Evolutionary conservation across 1,140 invertebrate genomes (phyloP).

Genomic region (Lordiphosa clarofinis): DNA sequence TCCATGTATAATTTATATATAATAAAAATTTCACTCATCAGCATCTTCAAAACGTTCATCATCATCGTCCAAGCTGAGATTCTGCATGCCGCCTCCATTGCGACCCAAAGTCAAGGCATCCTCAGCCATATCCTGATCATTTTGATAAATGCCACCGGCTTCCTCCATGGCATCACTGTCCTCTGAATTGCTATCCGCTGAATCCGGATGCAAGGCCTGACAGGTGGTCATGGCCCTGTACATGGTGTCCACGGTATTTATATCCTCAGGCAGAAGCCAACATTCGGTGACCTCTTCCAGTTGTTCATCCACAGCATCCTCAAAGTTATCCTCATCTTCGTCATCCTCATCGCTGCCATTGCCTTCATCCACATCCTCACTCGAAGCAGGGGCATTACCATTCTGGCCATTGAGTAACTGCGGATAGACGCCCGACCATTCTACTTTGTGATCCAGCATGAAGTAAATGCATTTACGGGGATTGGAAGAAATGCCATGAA

Average conservation of each 20-base stretch:
- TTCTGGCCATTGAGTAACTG: slow-evolving; percentile 48
- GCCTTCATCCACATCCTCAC: slow-evolving; percentile 52
- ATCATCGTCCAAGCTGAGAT: slow-evolving; percentile 67
- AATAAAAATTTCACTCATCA: slow-evolving; percentile 57
- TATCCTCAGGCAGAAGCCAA: slow-evolving; percentile 68
- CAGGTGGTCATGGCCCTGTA: slow-evolving; percentile 74
- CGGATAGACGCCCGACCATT: slow-evolving; percentile 56
- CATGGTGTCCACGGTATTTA: slow-evolving; percentile 69
- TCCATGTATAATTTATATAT: slow-evolving; percentile 34
- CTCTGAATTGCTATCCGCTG: slow-evolving; percentile 71
- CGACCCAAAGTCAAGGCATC: slow-evolving; percentile 51
- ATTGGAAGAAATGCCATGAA: slow-evolving; percentile 68
- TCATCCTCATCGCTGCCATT: slow-evolving; percentile 62
- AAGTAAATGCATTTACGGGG: slow-evolving; percentile 76
- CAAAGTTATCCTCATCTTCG: slow-evolving; percentile 59
- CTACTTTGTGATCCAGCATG: slow-evolving; percentile 71
- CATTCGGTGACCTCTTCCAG: slow-evolving; percentile 68
- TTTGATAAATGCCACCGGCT: slow-evolving; percentile 38
- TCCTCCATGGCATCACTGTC: slow-evolving; percentile 68
- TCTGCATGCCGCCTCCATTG: slow-evolving; percentile 63
- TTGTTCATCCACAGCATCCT: slow-evolving; percentile 61
- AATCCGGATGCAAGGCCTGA: slow-evolving; percentile 74
- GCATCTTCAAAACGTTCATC: slow-evolving; percentile 75
- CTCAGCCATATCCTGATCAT: slow-evolving; percentile 60
- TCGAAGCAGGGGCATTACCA: too few species aligned